Conservation (phyloP, 64 coral and sea anemone species). For the Stichodactyla mertensii region DNA sequence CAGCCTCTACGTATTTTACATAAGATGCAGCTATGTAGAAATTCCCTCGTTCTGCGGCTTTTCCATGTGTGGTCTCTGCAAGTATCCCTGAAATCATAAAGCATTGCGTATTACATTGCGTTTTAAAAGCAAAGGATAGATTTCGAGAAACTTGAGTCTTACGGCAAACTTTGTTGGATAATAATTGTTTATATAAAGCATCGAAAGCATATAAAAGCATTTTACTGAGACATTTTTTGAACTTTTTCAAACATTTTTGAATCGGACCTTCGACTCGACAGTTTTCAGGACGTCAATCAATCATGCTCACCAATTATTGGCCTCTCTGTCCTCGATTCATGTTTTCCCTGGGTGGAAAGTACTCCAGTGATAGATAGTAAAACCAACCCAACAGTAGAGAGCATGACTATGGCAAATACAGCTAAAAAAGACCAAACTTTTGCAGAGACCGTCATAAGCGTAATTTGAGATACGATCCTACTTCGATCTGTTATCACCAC, state of each 20-base stretch:
- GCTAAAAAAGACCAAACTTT: background rate
- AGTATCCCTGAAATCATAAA: background rate
- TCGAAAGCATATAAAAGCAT: background rate
- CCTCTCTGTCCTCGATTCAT: background rate
- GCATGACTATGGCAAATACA: background rate
- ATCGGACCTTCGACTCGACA: background rate
- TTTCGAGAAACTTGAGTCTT: background rate
- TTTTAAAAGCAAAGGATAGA: background rate
- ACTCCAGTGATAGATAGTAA: background rate
- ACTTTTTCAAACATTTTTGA: no score
- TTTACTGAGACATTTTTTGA: no score
- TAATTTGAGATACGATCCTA: no score
- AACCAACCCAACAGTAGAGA: background rate
- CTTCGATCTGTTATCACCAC: no score
- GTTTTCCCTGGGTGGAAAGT: background rate
- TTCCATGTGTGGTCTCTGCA: background rate
- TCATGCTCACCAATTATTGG: background rate
- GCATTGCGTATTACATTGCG: no score
- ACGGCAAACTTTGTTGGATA: background rate
- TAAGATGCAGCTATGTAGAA: conserved; percentile 62
- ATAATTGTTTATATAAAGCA: background rate
- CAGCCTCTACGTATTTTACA: conserved; percentile 48
- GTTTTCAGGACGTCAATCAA: background rate
- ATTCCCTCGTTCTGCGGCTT: conserved; percentile 13
- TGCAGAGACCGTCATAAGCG: background rate